phyloP scores from a whole-genome alignment of 2,797 vertebrate species.

The Tadarida brasiliensis region DNA sequence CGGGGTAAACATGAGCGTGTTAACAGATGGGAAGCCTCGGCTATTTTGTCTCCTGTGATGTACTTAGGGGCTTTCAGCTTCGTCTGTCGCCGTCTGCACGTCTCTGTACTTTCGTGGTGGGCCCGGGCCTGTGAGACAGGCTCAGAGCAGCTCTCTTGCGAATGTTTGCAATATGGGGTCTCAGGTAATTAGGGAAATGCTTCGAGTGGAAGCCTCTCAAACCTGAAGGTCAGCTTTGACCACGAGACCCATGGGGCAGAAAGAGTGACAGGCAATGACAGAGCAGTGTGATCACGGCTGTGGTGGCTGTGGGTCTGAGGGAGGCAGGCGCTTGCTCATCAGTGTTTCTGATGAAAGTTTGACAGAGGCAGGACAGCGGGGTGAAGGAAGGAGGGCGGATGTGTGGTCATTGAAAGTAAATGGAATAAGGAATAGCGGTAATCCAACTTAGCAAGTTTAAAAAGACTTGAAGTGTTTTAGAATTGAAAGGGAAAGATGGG shows the following conservation, averaged over 20 bases:
- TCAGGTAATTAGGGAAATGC: neutral
- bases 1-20: conserved; percentile 61
- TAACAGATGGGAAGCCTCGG: conserved; percentile 68
- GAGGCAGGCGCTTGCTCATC: neutral
- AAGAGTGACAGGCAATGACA: neutral
- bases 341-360: neutral
- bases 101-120: neutral
- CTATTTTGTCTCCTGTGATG: conserved; percentile 26
- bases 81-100: conserved; percentile 58
- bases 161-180: neutral
- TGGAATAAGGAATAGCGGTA: neutral
- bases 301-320: neutral
- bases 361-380: neutral
- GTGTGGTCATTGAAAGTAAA: neutral
- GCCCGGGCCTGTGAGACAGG: neutral
- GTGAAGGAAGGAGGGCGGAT: neutral
- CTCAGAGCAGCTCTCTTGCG: neutral
- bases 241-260: neutral
- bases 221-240: neutral
- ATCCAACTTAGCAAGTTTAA: neutral
- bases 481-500: neutral
- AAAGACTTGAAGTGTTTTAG: neutral
- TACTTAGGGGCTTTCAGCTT: conserved; percentile 13
- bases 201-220: neutral
- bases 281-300: neutral